These are phyloP conservation scores for Morone saxatilis DNA, from an alignment of 2,113 vertebrate genomes.

Conservation along the genomic window DNA sequence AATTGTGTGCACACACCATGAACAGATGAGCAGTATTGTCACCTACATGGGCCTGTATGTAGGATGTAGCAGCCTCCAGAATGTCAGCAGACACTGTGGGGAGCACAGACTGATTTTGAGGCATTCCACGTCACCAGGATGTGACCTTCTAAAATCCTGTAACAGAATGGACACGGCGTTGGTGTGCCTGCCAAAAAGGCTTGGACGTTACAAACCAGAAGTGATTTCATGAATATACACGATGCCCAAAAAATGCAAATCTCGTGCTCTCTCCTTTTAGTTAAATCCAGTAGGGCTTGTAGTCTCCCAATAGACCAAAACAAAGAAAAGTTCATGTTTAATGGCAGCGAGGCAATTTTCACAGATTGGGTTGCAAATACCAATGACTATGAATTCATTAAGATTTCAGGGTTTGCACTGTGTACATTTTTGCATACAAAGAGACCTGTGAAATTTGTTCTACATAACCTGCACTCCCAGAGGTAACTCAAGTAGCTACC, in stretches of 20 bases:
- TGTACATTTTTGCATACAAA: conserved; percentile 6
- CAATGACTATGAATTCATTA: neutral
- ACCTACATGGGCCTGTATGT: neutral
- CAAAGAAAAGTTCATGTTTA: neutral
- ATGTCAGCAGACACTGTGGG: neutral
- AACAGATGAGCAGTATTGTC: neutral
- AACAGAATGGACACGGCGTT: neutral
- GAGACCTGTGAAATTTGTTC: neutral
- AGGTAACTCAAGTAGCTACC: conserved; percentile 11
- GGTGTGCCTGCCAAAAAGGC: neutral
- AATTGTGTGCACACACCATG: neutral
- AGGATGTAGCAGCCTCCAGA: neutral
- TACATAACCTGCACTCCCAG: conserved; percentile 1
- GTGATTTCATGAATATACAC: conserved; percentile 5
- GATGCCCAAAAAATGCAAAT: neutral
- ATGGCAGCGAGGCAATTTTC: neutral
- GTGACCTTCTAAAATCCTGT: neutral
- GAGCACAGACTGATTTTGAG: neutral
- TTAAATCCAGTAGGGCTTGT: neutral
- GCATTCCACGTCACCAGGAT: neutral
- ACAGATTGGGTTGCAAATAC: neutral
- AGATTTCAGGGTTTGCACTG: neutral
- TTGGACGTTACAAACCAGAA: neutral
- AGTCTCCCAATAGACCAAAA: neutral
- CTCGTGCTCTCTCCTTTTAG: neutral